Conservation (phyloP, 2,888 invertebrate species). For the Cheilosia vernalis region DNA sequence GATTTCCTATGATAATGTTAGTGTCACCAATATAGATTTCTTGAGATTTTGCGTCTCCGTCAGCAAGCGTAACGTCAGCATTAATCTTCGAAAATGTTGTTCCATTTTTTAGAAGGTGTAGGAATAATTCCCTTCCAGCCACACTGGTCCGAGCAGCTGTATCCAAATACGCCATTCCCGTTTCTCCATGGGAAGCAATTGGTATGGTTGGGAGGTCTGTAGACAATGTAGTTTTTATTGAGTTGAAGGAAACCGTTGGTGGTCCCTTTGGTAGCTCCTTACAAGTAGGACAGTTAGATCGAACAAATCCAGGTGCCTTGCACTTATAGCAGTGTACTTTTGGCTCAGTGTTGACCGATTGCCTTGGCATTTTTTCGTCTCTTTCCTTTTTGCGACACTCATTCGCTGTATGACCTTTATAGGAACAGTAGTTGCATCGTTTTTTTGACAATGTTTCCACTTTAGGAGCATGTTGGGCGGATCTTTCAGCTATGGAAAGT, state of each 20-base stretch:
- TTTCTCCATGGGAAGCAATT: slow-evolving; percentile 26
- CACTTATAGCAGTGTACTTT: slow-evolving; percentile 40
- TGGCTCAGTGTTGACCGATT: background rate
- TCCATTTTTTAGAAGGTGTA: slow-evolving; percentile 30
- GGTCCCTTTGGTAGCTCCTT: slow-evolving; percentile 31
- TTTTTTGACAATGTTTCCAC: background rate
- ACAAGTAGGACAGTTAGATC: slow-evolving; percentile 34
- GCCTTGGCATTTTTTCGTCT: background rate
- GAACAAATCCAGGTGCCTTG: slow-evolving; percentile 30
- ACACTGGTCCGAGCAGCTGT: slow-evolving; percentile 43
- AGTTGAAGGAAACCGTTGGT: slow-evolving; percentile 27
- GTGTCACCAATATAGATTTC: slow-evolving; percentile 15
- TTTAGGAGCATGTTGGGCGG: background rate
- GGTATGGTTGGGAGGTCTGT: slow-evolving; percentile 29
- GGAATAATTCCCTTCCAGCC: slow-evolving; percentile 38
- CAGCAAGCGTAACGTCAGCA: slow-evolving; percentile 56
- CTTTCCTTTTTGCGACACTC: slow-evolving; percentile 31
- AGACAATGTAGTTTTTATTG: slow-evolving; percentile 9
- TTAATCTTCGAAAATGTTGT: slow-evolving; percentile 44
- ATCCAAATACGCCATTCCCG: slow-evolving; percentile 34
- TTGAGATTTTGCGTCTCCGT: slow-evolving; percentile 32
- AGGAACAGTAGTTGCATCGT: slow-evolving; percentile 23
- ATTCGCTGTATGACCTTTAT: background rate
- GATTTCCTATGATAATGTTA: slow-evolving; percentile 18
- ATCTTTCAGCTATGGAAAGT: slow-evolving; percentile 1